Evolutionary conservation across 2,888 invertebrate species (phyloP).

Genomic region (Antheraea assamensis): DNA sequence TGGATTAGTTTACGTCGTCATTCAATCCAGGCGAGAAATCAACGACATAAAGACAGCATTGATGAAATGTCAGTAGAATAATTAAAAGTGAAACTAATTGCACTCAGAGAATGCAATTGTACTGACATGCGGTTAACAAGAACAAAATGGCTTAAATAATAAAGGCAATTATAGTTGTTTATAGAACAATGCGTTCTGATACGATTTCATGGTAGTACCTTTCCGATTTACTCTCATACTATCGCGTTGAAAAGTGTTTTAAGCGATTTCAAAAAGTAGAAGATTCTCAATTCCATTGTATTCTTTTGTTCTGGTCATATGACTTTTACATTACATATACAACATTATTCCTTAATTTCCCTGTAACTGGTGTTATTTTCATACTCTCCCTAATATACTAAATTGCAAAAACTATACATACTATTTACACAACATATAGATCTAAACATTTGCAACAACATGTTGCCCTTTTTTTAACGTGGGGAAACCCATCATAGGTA

Average conservation of each 20-base stretch:
- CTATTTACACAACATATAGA: too few species aligned
- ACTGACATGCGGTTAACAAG: background rate
- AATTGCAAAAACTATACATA: too few species aligned
- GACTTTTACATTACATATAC: too few species aligned
- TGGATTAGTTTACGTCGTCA: too few species aligned
- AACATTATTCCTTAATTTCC: too few species aligned
- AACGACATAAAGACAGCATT: background rate
- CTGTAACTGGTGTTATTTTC: too few species aligned
- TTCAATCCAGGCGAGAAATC: background rate
- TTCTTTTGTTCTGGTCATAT: too few species aligned
- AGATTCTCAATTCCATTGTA: background rate
- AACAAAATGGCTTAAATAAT: slow-evolving; percentile 18
- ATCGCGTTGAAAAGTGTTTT: slow-evolving; percentile 29
- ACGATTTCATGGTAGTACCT: slow-evolving; percentile 36
- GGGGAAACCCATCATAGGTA: too few species aligned
- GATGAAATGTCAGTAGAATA: background rate
- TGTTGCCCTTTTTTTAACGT: too few species aligned
- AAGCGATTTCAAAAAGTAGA: background rate
- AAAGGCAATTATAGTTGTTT: slow-evolving; percentile 16
- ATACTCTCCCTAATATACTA: too few species aligned
- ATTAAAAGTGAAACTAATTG: slow-evolving; percentile 18
- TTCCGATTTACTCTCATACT: slow-evolving; percentile 38
- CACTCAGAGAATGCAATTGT: slow-evolving; percentile 1
- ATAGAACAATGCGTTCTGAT: slow-evolving; percentile 30
- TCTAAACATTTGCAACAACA: too few species aligned